phyloP scores from a whole-genome alignment of 2,888 invertebrate genomes.

The Clanis bilineata region DNA sequence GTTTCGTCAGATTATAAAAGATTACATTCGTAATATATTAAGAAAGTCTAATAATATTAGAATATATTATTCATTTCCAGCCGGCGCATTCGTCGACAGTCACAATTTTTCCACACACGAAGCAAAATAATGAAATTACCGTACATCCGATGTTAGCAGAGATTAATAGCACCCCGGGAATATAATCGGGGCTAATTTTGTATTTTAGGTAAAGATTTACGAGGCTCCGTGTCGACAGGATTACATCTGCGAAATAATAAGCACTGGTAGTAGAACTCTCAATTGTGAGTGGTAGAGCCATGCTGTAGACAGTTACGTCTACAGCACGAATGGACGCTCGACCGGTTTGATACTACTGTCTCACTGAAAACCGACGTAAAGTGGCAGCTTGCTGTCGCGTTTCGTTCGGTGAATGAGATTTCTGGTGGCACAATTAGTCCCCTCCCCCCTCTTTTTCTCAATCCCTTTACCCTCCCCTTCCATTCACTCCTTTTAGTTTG shows the following conservation, averaged over 20 bases:
- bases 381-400: no score
- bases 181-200: conserved; percentile 58
- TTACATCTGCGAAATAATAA: background rate
- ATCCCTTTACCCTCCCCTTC: no score
- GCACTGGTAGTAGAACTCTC: background rate
- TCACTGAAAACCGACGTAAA: no score
- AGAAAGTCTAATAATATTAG: background rate
- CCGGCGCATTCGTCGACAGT: background rate
- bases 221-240: conserved; percentile 22
- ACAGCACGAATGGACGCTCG: no score
- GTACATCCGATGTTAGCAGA: conserved; percentile 36
- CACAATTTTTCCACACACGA: conserved; percentile 12
- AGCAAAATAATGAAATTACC: conserved; percentile 39
- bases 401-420: no score
- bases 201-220: conserved; percentile 59
- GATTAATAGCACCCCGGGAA: conserved; percentile 52
- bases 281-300: no score
- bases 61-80: background rate
- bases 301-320: no score
- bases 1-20: no score
- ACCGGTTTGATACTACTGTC: no score
- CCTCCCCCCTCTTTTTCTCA: no score
- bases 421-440: no score
- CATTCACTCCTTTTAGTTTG: no score
- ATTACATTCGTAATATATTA: background rate